Evolutionary conservation across 2,113 vertebrate species (phyloP), one percentile per base, ranked within the genome.

Genomic region (Galbula dea): DNA sequence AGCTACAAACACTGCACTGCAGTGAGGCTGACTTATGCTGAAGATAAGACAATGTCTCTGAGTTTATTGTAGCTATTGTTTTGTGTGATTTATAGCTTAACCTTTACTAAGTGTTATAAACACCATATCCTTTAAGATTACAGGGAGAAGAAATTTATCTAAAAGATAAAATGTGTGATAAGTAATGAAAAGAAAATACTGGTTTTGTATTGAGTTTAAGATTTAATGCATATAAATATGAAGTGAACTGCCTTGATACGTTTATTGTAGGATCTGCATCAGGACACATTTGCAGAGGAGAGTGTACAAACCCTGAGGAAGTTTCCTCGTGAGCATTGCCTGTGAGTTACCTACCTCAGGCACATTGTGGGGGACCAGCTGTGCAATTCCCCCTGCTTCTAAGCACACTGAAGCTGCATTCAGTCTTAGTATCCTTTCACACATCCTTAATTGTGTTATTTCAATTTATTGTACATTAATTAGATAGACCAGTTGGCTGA

Each of bases 401-500:
- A 45, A 87, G 48, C 19, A 32, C 24, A 6, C 74, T 66, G 87
- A 83, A 80, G 51, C 58, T 39, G 18, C 37, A 67, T 62, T 46
- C 55, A 59, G 26, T 36, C 59, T 41, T 58, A 43, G 32, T 65
- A 73, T 94, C 84, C 76, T 59, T 94, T 95, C 83, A 91, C 55
- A 97, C 94, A 86, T 88, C 80, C 72, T 93, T 96, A 96, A 96
- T 96, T 7, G 59, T 39, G 52, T 80, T 72, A 23, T 96, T 97
- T 97, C 97, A 94, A 96, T 98, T 97, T 97, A 96, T 98, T 96
- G 96, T 94, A 66, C 90, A 43, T 93, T 98, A 98, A 98, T 98
- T 98, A 97, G 90, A 95, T 91, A 95, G 91, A 95, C 95, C 92
- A 96, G 95, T 96, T 97, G 96, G 96, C 48, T 92, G 94, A 96